Evolutionary conservation across 2,888 invertebrate genomes (phyloP).

Genomic region (Drosophila ochracea): DNA sequence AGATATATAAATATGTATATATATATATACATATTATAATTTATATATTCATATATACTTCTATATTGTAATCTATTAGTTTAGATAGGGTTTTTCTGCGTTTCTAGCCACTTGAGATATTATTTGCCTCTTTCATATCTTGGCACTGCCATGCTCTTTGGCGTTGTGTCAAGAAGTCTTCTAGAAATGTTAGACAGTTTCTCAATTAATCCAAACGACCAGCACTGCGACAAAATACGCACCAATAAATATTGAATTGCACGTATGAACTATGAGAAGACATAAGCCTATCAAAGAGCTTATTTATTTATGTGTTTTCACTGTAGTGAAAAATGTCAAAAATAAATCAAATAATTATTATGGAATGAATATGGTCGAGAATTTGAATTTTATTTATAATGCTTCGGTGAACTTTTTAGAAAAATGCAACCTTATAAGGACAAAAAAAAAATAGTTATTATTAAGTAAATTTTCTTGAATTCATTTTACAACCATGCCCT

Average conservation of each 20-base stretch:
- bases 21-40: not conserved
- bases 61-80: conserved; percentile 1
- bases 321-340: not conserved
- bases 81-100: not conserved
- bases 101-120: conserved; percentile 31
- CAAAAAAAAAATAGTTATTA: too few species aligned
- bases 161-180: conserved; percentile 75
- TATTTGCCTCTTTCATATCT: conserved; percentile 55
- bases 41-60: conserved; percentile 1
- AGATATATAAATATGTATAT: not conserved
- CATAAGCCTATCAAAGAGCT: not conserved
- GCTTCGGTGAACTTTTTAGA: not conserved
- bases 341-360: not conserved
- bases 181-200: conserved; percentile 30
- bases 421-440: not conserved
- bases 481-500: not conserved
- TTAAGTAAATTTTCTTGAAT: not conserved
- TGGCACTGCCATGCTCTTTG: conserved; percentile 68
- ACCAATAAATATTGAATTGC: not conserved
- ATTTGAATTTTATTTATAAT: not conserved
- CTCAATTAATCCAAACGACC: conserved; percentile 12
- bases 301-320: not conserved
- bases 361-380: not conserved
- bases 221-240: conserved; percentile 29
- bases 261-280: not conserved